These are phyloP conservation scores for Neoitamus cyanurus DNA, from an alignment of 2,888 invertebrate species.

Conservation along the genomic window DNA sequence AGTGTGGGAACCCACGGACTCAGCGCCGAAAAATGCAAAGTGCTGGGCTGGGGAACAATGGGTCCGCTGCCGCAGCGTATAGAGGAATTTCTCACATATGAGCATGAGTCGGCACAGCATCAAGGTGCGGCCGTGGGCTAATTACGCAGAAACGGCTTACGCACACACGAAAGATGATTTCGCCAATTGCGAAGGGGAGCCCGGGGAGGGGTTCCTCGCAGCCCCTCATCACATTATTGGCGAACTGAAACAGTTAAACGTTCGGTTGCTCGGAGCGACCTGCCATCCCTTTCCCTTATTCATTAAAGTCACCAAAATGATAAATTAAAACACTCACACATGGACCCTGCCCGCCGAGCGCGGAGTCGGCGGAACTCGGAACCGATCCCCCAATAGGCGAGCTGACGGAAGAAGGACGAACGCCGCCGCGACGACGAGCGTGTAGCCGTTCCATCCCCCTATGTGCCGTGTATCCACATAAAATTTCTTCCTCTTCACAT, in stretches of 20 bases:
- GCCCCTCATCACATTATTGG: slow-evolving; percentile 47
- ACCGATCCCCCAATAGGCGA: background rate
- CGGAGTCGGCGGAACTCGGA: slow-evolving; percentile 30
- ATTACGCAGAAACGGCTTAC: slow-evolving; percentile 5
- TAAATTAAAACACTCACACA: slow-evolving; percentile 51
- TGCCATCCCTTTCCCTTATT: slow-evolving; percentile 47
- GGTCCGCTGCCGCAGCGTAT: background rate
- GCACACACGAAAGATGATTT: background rate
- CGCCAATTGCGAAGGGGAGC: slow-evolving; percentile 17
- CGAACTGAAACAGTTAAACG: slow-evolving; percentile 46
- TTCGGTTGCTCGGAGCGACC: background rate
- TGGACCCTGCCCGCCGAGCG: slow-evolving; percentile 31
- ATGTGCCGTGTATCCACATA: slow-evolving; percentile 41
- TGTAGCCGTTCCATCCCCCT: slow-evolving; percentile 33
- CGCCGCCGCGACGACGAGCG: background rate
- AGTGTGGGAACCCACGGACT: slow-evolving; percentile 47
- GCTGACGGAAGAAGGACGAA: slow-evolving; percentile 10
- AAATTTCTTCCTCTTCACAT: slow-evolving; percentile 46
- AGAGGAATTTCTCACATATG: slow-evolving; percentile 51
- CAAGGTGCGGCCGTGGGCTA: background rate
- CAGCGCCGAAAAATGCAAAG: slow-evolving; percentile 36
- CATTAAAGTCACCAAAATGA: slow-evolving; percentile 48
- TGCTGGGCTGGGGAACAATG: background rate
- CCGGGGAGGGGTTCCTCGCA: background rate
- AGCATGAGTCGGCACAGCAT: slow-evolving; percentile 31